These are phyloP conservation scores for Caenorhabditis sp. DNA, from an alignment of 2,888 invertebrate genomes.

Conservation along the genomic window DNA sequence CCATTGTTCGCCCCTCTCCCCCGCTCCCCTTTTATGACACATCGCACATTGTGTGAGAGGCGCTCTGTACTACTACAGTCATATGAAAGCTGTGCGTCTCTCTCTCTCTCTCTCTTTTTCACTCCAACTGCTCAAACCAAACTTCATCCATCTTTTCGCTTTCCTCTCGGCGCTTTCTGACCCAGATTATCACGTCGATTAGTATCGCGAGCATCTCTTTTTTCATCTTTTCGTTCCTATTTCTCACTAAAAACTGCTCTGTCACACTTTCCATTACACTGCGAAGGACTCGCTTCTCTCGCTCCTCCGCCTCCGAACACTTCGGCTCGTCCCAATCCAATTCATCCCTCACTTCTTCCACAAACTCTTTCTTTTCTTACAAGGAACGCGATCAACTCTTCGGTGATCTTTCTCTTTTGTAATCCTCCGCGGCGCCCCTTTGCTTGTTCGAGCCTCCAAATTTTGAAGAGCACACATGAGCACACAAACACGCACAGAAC, in stretches of 20 bases:
- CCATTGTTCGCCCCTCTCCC: slow-evolving; percentile 21
- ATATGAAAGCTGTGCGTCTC: no score
- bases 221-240: slow-evolving; percentile 5
- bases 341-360: slow-evolving; percentile 4
- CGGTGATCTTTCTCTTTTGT: not conserved
- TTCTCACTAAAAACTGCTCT: slow-evolving; percentile 6
- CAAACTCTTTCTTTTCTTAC: slow-evolving; percentile 1
- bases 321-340: not conserved
- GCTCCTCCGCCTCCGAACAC: not conserved
- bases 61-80: not conserved
- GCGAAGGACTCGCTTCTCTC: not conserved
- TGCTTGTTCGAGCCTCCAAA: slow-evolving; percentile 40
- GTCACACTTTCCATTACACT: slow-evolving; percentile 11
- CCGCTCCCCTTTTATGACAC: slow-evolving; percentile 25
- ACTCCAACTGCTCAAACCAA: not conserved
- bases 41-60: no score
- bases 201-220: slow-evolving; percentile 5
- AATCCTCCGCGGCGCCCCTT: slow-evolving; percentile 8
- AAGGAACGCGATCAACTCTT: not conserved
- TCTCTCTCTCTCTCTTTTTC: slow-evolving; percentile 5
- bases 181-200: slow-evolving; percentile 14
- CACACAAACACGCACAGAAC: not conserved
- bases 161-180: not conserved
- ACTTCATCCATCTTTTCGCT: slow-evolving; percentile 7
- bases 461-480: slow-evolving; percentile 40